Conservation (phyloP, 2,797 vertebrate genomes). For the Chelonia mydas region DNA sequence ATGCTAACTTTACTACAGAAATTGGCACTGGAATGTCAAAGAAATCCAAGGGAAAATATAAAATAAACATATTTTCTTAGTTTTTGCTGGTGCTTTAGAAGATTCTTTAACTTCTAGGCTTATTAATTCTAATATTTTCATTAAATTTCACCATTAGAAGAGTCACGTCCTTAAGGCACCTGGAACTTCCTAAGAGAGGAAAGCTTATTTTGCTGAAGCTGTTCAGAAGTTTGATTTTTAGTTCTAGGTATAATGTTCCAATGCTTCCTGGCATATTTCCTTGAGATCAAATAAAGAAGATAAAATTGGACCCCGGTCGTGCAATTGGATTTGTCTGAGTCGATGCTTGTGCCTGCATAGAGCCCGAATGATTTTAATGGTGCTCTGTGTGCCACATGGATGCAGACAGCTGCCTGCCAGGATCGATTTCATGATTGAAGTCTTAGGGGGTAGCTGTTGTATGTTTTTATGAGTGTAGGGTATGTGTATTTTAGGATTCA, state of each 20-base stretch:
- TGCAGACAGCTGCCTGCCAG: not conserved
- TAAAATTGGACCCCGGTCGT: not conserved
- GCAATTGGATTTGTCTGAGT: not conserved
- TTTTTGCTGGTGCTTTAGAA: not conserved
- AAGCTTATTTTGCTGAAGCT: not conserved
- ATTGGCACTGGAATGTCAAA: not conserved
- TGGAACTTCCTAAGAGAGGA: not conserved
- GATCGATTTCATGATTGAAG: not conserved
- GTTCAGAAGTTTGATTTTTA: not conserved
- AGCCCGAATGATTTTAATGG: not conserved
- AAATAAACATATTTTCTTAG: not conserved
- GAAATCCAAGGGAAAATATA: not conserved
- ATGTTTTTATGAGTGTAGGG: not conserved
- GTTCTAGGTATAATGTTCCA: not conserved
- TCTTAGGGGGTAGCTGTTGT: not conserved
- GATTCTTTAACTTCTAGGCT: not conserved
- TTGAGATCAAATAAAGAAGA: not conserved
- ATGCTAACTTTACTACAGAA: not conserved
- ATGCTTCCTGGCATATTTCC: not conserved
- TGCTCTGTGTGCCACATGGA: not conserved
- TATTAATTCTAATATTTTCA: not conserved
- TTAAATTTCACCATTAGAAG: not conserved
- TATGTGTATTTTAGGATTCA: not conserved
- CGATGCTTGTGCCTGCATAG: not conserved
- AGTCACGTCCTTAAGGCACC: not conserved